Evolutionary conservation across 2,888 invertebrate species (phyloP).

Genomic region (Phengaris arion): DNA sequence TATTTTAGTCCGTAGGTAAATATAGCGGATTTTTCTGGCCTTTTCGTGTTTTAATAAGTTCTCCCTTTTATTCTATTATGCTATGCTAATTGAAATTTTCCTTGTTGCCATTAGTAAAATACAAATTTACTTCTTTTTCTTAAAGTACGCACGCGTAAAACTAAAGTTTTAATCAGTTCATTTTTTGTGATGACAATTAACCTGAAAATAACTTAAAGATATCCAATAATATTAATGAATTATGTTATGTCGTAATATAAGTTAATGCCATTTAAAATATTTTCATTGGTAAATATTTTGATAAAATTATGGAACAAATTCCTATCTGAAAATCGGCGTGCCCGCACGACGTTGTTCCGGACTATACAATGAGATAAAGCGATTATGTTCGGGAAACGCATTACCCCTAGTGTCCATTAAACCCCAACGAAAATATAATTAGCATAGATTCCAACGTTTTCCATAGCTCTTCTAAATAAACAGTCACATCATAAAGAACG

Average conservation of each 20-base stretch:
- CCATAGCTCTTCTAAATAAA: slow-evolving; percentile 28
- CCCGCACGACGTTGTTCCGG: slow-evolving; percentile 18
- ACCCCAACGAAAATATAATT: slow-evolving; percentile 29
- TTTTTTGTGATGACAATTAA: no score
- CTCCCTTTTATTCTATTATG: not conserved
- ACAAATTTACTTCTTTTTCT: no score
- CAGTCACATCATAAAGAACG: not conserved
- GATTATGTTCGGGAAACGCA: slow-evolving; percentile 23
- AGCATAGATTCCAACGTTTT: slow-evolving; percentile 28
- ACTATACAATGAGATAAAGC: slow-evolving; percentile 24
- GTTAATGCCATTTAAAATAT: not conserved
- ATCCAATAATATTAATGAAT: no score
- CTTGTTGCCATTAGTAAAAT: no score
- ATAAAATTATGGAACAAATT: slow-evolving; percentile 21
- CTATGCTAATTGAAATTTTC: no score
- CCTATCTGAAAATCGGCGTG: slow-evolving; percentile 1
- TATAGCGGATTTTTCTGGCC: not conserved
- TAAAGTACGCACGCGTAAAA: no score
- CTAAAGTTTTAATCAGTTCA: no score
- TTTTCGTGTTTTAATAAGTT: not conserved
- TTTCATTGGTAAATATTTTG: not conserved
- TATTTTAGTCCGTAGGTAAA: not conserved
- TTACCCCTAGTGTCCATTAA: slow-evolving; percentile 27
- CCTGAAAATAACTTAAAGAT: no score
- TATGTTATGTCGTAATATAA: not conserved